Percentiles rank a stretch among this genome's conserved stretches.
Evolutionary conservation across 2,113 vertebrate genomes (phyloP).

Genomic region (Paralichthys olivaceus): DNA sequence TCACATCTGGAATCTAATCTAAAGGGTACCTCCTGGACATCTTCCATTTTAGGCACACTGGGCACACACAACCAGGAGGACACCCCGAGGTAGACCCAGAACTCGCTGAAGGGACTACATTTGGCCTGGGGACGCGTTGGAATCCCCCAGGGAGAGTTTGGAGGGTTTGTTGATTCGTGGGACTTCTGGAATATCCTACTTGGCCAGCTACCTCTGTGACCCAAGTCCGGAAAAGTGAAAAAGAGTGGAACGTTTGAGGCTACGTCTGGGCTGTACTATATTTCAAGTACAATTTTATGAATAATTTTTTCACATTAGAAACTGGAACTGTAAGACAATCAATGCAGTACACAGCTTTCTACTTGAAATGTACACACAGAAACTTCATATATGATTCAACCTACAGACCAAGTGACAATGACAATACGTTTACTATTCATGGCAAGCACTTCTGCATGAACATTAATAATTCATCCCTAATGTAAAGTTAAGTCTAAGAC

Average conservation of each 20-base stretch:
- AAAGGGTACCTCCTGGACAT: background rate
- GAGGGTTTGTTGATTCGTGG: background rate
- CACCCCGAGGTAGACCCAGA: no score
- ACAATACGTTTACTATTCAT: conserved; percentile 23
- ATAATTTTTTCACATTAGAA: background rate
- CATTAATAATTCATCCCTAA: conserved; percentile 42
- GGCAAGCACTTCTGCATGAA: conserved; percentile 23
- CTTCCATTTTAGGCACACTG: background rate
- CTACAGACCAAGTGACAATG: background rate
- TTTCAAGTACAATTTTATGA: background rate
- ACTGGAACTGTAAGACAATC: background rate
- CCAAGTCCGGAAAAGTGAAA: background rate
- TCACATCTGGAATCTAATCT: no score
- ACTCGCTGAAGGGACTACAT: background rate
- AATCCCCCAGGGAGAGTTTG: no score
- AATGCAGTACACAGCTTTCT: background rate
- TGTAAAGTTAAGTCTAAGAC: conserved; percentile 1
- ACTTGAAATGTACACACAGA: background rate
- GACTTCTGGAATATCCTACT: background rate
- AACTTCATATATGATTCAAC: conserved; percentile 56
- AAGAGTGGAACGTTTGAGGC: background rate
- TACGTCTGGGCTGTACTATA: background rate
- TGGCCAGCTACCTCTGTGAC: background rate
- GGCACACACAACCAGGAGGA: background rate
- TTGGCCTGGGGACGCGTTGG: background rate